phyloP scores from a whole-genome alignment of 2,113 vertebrate genomes.

The Percina caprodes region DNA sequence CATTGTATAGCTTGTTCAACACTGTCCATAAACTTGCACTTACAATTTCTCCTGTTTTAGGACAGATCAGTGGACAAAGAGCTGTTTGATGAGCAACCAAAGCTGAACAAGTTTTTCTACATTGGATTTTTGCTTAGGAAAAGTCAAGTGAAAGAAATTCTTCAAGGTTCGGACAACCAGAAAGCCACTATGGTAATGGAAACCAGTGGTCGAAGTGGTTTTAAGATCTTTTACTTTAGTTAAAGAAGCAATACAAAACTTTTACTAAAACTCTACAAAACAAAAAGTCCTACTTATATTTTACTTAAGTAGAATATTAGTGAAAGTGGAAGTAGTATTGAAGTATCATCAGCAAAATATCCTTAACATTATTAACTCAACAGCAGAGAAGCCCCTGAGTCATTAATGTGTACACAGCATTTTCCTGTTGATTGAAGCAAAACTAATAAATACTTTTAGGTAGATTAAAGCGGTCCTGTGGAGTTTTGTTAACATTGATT shows the following conservation, averaged over 20 bases:
- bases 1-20: not conserved
- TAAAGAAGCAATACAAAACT: not conserved
- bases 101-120: not conserved
- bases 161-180: not conserved
- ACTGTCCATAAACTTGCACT: not conserved
- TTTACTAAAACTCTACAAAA: not conserved
- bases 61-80: not conserved
- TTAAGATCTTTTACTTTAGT: not conserved
- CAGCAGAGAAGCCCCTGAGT: not conserved
- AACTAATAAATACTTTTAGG: not conserved
- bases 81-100: conserved; percentile 1
- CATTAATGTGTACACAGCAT: too few species aligned
- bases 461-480: not conserved
- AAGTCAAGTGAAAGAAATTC: not conserved
- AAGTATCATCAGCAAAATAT: not conserved
- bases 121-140: not conserved
- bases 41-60: conserved; percentile 19
- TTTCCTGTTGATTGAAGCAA: not conserved
- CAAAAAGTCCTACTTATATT: not conserved
- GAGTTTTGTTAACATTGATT: not conserved
- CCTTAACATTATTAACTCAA: not conserved
- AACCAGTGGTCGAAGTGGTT: not conserved
- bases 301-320: not conserved
- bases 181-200: not conserved
- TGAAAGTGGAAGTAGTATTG: not conserved